Evolutionary conservation across 2,888 invertebrate species (phyloP).

Genomic region (Acronicta alni): DNA sequence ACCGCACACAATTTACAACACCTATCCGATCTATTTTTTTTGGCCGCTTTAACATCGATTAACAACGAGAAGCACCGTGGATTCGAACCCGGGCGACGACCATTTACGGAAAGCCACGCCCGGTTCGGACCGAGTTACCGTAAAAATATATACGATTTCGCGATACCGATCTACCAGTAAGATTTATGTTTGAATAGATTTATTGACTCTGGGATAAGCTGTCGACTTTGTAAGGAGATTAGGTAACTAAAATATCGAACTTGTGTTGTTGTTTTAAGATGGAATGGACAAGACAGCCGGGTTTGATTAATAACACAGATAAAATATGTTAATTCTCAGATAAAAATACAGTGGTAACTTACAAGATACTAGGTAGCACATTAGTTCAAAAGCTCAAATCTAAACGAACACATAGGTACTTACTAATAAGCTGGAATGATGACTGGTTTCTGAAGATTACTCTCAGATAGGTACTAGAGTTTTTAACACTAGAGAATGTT

Average conservation of each 20-base stretch:
- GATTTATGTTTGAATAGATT: conserved; percentile 46
- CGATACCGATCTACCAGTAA: conserved; percentile 47
- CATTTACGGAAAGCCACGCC: conserved; percentile 29
- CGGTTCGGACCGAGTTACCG: conserved; percentile 28
- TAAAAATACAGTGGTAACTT: too few relatives aligned
- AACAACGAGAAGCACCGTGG: conserved; percentile 15
- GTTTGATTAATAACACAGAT: too few relatives aligned
- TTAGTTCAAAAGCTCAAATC: too few relatives aligned
- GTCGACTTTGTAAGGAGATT: conserved; percentile 3
- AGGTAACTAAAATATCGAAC: not conserved
- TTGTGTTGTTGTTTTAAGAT: too few relatives aligned
- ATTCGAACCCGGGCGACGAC: conserved; percentile 16
- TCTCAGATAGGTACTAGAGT: too few relatives aligned
- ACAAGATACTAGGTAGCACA: too few relatives aligned
- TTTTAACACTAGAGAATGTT: too few relatives aligned
- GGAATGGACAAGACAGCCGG: too few relatives aligned
- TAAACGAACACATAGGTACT: too few relatives aligned
- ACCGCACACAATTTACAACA: not conserved
- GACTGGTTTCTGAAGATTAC: too few relatives aligned
- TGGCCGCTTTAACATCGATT: conserved; percentile 16
- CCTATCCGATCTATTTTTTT: conserved; percentile 20
- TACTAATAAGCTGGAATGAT: too few relatives aligned
- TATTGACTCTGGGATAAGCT: conserved; percentile 25
- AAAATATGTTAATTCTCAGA: too few relatives aligned
- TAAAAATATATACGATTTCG: conserved; percentile 54